Conservation (phyloP, 1,140 invertebrate species). For the Apis dorsata region DNA sequence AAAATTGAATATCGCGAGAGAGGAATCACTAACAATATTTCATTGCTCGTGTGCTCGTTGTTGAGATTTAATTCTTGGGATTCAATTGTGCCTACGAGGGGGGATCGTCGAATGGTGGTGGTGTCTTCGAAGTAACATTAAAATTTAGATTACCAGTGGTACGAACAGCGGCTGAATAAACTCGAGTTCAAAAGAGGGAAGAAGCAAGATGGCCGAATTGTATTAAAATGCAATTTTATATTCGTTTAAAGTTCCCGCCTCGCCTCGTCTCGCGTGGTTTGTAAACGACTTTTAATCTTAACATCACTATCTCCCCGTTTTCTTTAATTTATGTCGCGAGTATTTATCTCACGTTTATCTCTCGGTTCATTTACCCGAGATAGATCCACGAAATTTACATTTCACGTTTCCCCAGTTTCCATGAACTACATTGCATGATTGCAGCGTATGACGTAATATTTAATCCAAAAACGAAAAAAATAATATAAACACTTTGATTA, state of each 20-base stretch:
- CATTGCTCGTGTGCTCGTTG: no score
- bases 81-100: background rate
- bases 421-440: no score
- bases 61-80: no score
- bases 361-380: no score
- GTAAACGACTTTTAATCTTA: background rate
- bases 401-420: no score
- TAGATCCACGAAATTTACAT: no score
- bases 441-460: no score
- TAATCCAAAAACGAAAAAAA: no score
- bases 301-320: background rate
- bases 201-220: background rate
- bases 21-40: no score
- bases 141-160: slow-evolving; percentile 3
- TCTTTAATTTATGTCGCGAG: background rate
- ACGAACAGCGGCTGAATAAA: background rate
- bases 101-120: background rate
- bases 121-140: background rate
- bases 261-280: background rate
- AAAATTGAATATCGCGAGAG: no score
- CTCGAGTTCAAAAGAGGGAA: background rate
- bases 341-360: background rate
- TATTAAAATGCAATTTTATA: slow-evolving; percentile 3
- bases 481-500: no score
- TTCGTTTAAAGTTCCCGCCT: background rate